Percentiles rank a stretch among this genome's conserved stretches.
phyloP scores from a whole-genome alignment of 1,140 invertebrate genomes.

The Philotrypesis tridentata region DNA sequence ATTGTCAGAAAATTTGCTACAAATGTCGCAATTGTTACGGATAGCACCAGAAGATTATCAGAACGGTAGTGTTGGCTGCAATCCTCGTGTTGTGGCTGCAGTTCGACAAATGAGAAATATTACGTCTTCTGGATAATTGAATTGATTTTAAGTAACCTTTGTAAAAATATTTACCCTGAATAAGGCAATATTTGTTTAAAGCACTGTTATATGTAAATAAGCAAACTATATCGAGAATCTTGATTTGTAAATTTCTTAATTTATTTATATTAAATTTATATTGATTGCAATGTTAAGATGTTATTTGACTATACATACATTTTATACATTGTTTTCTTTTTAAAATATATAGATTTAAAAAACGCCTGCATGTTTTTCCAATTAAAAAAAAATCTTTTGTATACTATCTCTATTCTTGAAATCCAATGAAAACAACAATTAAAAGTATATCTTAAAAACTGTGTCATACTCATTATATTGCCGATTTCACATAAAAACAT shows the following conservation, averaged over 20 bases:
- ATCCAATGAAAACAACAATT: too few species aligned
- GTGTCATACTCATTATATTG: too few species aligned
- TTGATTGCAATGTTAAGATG: too few species aligned
- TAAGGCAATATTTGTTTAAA: too few species aligned
- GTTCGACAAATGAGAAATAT: constrained; percentile 85
- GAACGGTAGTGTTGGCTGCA: constrained; percentile 77
- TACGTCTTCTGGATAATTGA: constrained; percentile 65
- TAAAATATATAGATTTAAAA: too few species aligned
- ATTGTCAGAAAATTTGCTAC: constrained; percentile 81
- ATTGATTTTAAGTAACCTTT: background rate
- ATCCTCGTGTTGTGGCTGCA: constrained; percentile 82
- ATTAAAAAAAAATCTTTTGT: too few species aligned
- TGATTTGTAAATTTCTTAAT: background rate
- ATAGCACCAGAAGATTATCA: constrained; percentile 81
- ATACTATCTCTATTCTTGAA: too few species aligned
- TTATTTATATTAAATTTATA: background rate
- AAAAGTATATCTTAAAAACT: too few species aligned
- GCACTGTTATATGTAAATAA: background rate
- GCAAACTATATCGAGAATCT: background rate
- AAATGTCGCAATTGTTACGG: constrained; percentile 81
- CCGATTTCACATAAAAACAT: too few species aligned
- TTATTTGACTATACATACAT: too few species aligned
- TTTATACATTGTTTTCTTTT: too few species aligned
- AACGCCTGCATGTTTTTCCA: too few species aligned
- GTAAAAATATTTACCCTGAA: background rate